Conservation (phyloP, 2,888 invertebrate species). For the Lasioglossum vierecki region DNA sequence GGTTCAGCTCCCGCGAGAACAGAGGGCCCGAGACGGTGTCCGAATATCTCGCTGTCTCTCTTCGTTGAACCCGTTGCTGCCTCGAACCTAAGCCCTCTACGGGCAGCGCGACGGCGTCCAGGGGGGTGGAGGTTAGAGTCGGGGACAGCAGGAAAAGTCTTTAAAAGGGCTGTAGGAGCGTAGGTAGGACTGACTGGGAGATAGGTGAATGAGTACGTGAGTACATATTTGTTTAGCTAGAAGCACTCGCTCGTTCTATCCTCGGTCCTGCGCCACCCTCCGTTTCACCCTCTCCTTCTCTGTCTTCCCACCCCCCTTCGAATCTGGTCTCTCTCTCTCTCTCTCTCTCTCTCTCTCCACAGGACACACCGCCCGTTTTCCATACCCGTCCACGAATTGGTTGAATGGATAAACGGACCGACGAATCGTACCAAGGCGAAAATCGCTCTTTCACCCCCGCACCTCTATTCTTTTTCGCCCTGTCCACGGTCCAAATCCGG, state of each 20-base stretch:
- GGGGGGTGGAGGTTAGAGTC: constrained; percentile 58
- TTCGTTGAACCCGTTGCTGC: constrained; percentile 21
- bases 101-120: constrained; percentile 5
- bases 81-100: constrained; percentile 19
- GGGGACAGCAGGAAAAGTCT: constrained; percentile 78
- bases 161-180: constrained; percentile 79
- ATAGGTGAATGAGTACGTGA: constrained; percentile 83
- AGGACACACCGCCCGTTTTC: constrained; percentile 50
- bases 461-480: constrained; percentile 28
- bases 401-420: constrained; percentile 77
- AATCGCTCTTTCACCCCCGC: constrained; percentile 57
- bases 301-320: constrained; percentile 22
- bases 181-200: constrained; percentile 77
- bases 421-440: constrained; percentile 68
- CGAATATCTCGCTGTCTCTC: constrained; percentile 8
- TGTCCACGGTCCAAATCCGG: constrained; percentile 42
- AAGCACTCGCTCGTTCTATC: constrained; percentile 80
- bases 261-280: constrained; percentile 47
- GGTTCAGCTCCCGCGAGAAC: constrained; percentile 46
- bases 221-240: constrained; percentile 84
- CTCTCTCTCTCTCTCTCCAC: constrained; percentile 43
- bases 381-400: constrained; percentile 65
- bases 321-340: constrained; percentile 33
- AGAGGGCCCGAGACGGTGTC: constrained; percentile 24
- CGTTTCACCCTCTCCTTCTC: constrained; percentile 44